Evolutionary conservation across 2,797 vertebrate genomes (phyloP).

Genomic region (Labeo calbasu): DNA sequence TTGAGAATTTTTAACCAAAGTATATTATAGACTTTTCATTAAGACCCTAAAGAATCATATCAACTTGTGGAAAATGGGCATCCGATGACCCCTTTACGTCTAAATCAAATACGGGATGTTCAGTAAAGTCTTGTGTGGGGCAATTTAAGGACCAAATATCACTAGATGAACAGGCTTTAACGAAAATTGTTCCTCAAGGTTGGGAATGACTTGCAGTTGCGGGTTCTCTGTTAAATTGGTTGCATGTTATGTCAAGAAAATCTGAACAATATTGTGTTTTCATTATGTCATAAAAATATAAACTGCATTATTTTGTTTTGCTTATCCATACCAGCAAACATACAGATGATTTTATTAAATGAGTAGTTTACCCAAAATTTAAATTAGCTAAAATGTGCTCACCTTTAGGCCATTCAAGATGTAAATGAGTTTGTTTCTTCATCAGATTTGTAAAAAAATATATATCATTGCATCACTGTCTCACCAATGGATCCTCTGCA

Average conservation of each 20-base stretch:
- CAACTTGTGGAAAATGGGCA: too few species aligned
- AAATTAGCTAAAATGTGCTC: background rate
- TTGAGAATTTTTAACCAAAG: too few species aligned
- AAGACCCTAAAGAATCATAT: too few species aligned
- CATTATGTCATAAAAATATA: background rate
- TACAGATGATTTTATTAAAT: too few species aligned
- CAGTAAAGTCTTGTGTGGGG: background rate
- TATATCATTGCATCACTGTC: too few species aligned
- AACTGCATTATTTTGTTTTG: background rate
- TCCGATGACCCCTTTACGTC: too few species aligned
- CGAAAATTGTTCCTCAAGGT: background rate
- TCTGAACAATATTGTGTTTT: background rate
- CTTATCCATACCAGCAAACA: too few species aligned
- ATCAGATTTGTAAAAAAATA: background rate
- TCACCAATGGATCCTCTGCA: background rate
- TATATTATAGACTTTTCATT: too few species aligned
- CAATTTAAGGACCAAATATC: background rate
- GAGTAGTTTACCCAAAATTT: too few species aligned
- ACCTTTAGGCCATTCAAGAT: background rate
- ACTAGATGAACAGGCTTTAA: background rate
- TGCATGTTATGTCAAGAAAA: background rate
- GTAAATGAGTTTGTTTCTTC: background rate
- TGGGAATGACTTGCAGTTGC: background rate
- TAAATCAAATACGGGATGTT: background rate
- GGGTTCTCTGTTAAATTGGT: background rate